phyloP scores from a whole-genome alignment of 2,113 vertebrate genomes.

The Fulmarus glacialis region DNA sequence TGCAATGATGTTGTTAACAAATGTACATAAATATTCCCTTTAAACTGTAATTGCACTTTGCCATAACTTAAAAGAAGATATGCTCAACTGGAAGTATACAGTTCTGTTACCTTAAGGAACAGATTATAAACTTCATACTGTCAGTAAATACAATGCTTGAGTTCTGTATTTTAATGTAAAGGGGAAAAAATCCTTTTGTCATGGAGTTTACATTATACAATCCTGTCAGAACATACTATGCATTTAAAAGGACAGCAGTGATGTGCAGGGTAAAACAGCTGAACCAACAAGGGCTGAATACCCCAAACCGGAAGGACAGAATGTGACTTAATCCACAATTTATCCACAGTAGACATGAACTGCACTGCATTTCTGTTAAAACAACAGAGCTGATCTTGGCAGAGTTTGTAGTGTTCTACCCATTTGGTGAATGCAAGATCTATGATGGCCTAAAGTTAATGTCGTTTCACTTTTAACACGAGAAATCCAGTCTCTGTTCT shows the following conservation, averaged over 20 bases:
- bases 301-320: neutral
- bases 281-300: neutral
- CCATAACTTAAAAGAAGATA: slow-evolving; percentile 66
- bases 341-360: neutral
- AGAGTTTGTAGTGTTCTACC: neutral
- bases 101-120: slow-evolving; percentile 37
- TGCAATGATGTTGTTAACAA: slow-evolving; percentile 84
- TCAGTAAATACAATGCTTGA: neutral
- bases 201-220: neutral
- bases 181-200: neutral
- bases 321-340: neutral
- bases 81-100: slow-evolving; percentile 43
- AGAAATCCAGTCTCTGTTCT: neutral
- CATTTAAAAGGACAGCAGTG: neutral
- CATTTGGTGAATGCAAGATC: slow-evolving; percentile 32
- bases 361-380: neutral
- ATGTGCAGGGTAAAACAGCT: neutral
- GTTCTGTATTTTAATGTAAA: neutral
- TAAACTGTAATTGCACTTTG: slow-evolving; percentile 82
- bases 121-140: slow-evolving; percentile 10
- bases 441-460: neutral
- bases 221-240: neutral
- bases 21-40: slow-evolving; percentile 85
- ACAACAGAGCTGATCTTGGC: neutral
- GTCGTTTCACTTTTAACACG: slow-evolving; percentile 39